A percentile compares a stretch with the other conserved stretches of the same genome.
phyloP scores from a whole-genome alignment of 2,113 vertebrate genomes.

The Coptodon rendalli region DNA sequence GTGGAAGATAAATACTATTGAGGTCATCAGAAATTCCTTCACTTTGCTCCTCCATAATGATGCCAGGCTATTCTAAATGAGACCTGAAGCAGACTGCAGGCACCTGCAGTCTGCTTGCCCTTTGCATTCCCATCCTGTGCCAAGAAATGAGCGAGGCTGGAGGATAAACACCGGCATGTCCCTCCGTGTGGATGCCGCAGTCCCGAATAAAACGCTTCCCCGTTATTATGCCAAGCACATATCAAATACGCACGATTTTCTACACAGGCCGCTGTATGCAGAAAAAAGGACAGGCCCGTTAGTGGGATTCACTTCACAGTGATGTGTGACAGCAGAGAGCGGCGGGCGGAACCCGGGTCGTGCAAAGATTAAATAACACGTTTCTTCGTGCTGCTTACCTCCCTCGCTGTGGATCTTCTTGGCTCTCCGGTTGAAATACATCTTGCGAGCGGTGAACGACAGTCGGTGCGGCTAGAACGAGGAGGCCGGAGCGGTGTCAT shows the following conservation, averaged over 20 bases:
- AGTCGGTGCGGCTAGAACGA: constrained; percentile 28
- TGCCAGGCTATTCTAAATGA: not conserved
- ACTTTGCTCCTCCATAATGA: not conserved
- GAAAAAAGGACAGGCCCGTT: not conserved
- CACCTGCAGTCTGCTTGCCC: constrained; percentile 20
- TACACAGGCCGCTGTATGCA: constrained; percentile 1
- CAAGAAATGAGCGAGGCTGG: not conserved
- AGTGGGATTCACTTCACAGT: not conserved
- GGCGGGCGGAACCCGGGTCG: not conserved
- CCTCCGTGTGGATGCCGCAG: constrained; percentile 49
- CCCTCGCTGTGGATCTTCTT: constrained; percentile 80
- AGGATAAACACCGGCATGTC: constrained; percentile 1
- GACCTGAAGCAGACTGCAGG: not conserved
- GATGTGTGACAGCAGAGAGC: not conserved
- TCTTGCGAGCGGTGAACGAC: constrained; percentile 52
- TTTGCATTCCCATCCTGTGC: not conserved
- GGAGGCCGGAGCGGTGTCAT: constrained; percentile 56
- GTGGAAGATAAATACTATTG: not conserved
- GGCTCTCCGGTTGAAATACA: constrained; percentile 78
- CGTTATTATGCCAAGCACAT: constrained; percentile 47
- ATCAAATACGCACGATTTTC: not conserved
- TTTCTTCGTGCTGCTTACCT: constrained; percentile 57
- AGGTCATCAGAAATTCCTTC: not conserved
- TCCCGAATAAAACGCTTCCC: not conserved
- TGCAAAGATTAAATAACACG: not conserved